Base-by-base conservation (phyloP, 2,113 vertebrate genomes). In the Suricata suricatta region DNA sequence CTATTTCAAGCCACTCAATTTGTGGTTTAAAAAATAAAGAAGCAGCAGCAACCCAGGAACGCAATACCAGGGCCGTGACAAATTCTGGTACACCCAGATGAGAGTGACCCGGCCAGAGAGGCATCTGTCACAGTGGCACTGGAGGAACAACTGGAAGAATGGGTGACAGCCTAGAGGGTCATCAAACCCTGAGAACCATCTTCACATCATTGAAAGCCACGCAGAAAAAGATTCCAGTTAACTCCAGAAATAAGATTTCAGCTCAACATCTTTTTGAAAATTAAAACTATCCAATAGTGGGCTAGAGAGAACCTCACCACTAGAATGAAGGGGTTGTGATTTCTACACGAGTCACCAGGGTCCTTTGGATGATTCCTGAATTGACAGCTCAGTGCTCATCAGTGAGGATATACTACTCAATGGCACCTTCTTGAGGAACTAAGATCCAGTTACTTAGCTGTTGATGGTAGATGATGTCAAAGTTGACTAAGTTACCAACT, bases 171-270 rank as follows among this genome's bases (percentile, higher is more conserved):
- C 60, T 86, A 52, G 44, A 89, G 47, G 66, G 8, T 79, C 69
- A 19, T 0, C 29, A 47, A 47, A 76, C 57, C 50, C 76, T 95
- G 94, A 85, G 14, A 80, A 60, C 50, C 13, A 72, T 60, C 77
- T 83, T 97, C 29, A 60, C 1, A 33, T 66, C n/a, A 81, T 68
- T 85, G 79, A 89, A 90, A 57, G n/a, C 14, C 7, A 15, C 23
- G 77, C 35, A 47, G 69, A 66, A 25, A 31, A 92, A 23, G 44
- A 35, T 72, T 91, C 31, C 35, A 38, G 50, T 86, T 85, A 88
- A 93, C 16, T 87, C 21, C 33, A 84, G 74, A 89, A 44, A 11
- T 44, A 41, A 66, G 27, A 95, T 97, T 90, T 93, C 41, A 88
- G 68, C 21, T 88, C 68, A 80, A 72, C 14, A 82, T 7, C 38